Conservation (phyloP, 2,113 vertebrate species). For the Tyrannus savana region DNA sequence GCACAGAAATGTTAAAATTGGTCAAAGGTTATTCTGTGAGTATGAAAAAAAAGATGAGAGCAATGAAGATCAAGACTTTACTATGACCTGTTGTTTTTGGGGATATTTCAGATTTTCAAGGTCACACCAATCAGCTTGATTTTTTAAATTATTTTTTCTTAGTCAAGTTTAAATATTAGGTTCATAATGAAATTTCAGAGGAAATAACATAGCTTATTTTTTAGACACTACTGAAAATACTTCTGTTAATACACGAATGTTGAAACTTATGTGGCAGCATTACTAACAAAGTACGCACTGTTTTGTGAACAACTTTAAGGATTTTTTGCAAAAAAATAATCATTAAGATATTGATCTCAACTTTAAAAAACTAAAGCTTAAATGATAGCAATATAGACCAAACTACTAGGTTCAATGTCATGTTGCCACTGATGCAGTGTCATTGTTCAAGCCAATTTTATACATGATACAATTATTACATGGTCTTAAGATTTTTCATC, state of each 20-base stretch:
- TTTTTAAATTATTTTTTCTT: background rate
- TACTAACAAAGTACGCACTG: background rate
- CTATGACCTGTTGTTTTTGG: background rate
- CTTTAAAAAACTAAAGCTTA: background rate
- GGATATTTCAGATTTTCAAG: background rate
- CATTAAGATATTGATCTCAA: background rate
- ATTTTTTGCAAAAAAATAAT: background rate
- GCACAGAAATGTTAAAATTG: background rate
- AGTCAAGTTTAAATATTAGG: background rate
- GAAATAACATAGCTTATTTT: background rate
- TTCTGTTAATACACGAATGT: background rate
- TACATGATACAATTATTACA: background rate
- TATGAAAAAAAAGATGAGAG: background rate
- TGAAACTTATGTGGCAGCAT: background rate
- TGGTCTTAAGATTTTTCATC: background rate
- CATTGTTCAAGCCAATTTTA: background rate
- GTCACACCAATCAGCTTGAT: background rate
- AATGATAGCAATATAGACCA: background rate
- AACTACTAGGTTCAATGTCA: background rate
- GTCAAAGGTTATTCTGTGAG: background rate
- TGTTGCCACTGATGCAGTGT: background rate
- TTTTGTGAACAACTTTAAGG: background rate
- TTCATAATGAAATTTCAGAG: background rate
- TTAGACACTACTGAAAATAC: background rate
- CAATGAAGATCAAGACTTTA: background rate